These are phyloP conservation scores for Rhynchophorus ferrugineus DNA, from an alignment of 1,140 invertebrate genomes.

Conservation along the genomic window DNA sequence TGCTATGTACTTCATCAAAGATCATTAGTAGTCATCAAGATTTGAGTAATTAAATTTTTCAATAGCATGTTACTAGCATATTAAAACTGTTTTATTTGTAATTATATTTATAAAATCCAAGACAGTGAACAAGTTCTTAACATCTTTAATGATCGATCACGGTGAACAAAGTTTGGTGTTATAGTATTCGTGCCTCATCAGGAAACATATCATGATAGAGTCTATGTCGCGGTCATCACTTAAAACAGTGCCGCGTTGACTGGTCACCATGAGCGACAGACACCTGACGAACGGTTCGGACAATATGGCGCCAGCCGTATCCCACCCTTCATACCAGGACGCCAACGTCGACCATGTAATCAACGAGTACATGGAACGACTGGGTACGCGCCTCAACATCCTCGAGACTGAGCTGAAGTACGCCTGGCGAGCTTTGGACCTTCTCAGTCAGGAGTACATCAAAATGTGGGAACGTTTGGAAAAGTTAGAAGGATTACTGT, in stretches of 20 bases:
- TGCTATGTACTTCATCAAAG: too few species aligned
- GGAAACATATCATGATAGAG: slow-evolving; percentile 25
- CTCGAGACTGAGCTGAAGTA: slow-evolving; percentile 85
- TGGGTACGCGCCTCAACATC: slow-evolving; percentile 75
- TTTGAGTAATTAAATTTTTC: too few species aligned
- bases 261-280: slow-evolving; percentile 28
- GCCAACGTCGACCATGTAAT: slow-evolving; percentile 61
- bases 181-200: slow-evolving; percentile 9
- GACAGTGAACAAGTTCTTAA: too few species aligned
- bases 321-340: slow-evolving; percentile 33
- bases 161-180: too few species aligned
- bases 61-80: too few species aligned
- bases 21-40: too few species aligned
- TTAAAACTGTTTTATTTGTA: too few species aligned
- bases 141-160: too few species aligned
- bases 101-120: too few species aligned
- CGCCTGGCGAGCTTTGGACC: slow-evolving; percentile 83
- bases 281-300: slow-evolving; percentile 27
- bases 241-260: slow-evolving; percentile 7
- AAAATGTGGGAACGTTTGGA: slow-evolving; percentile 91
- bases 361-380: slow-evolving; percentile 81
- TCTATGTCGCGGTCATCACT: slow-evolving; percentile 5
- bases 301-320: slow-evolving; percentile 33
- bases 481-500: slow-evolving; percentile 79
- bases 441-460: slow-evolving; percentile 85